phyloP scores from a whole-genome alignment of 2,888 invertebrate genomes.

The Cantharis rustica region DNA sequence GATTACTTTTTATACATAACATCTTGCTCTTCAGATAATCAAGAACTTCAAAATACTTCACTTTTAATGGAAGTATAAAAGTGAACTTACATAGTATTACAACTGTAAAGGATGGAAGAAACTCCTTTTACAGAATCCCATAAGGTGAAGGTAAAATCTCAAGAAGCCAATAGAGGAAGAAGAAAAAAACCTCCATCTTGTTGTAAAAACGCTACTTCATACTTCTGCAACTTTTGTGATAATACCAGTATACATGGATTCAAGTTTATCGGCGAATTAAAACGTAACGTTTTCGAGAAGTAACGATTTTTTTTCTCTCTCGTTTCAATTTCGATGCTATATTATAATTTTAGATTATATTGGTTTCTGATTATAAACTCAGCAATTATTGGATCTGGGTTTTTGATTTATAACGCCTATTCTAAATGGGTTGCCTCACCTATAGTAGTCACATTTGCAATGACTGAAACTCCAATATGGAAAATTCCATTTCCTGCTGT shows the following conservation, averaged over 20 bases:
- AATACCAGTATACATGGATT: constrained; percentile 8
- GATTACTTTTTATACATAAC: no score
- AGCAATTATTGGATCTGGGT: constrained; percentile 61
- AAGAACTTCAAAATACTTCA: no score
- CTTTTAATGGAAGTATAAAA: background rate
- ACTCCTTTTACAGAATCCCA: background rate
- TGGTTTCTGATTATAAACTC: background rate
- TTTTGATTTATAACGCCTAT: constrained; percentile 68
- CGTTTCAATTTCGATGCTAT: background rate
- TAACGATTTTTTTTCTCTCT: background rate
- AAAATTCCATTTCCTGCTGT: constrained; percentile 60
- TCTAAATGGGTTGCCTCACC: constrained; percentile 74
- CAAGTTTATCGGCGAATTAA: constrained; percentile 7
- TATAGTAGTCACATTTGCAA: constrained; percentile 76
- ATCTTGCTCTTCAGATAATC: no score
- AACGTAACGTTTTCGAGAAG: constrained; percentile 9
- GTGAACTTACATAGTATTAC: background rate
- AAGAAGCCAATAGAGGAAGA: background rate
- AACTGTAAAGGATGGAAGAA: background rate
- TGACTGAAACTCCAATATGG: constrained; percentile 72
- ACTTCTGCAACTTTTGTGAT: constrained; percentile 5
- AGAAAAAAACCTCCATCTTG: constrained; percentile 14
- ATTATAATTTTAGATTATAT: background rate
- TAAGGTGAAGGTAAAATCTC: background rate
- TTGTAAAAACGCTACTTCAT: constrained; percentile 15